phyloP scores from a whole-genome alignment of 2,888 invertebrate genomes.

The Tipula lateralis region DNA sequence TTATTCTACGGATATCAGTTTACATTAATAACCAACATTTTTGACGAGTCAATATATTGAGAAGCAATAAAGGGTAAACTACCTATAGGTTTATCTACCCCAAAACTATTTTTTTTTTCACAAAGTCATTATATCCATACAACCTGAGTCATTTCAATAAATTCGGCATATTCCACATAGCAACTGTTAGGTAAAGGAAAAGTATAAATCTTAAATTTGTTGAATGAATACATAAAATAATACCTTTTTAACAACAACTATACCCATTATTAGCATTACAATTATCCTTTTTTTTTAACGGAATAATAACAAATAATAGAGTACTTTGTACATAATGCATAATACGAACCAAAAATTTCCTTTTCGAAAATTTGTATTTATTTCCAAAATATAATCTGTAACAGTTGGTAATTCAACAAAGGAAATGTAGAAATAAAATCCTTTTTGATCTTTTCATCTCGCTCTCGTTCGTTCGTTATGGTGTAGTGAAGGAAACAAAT shows the following conservation, averaged over 20 bases:
- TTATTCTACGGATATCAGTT: neutral
- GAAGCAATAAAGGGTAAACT: neutral
- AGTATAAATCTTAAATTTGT: neutral
- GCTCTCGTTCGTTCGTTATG: neutral
- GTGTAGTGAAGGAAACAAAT: neutral
- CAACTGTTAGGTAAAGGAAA: neutral
- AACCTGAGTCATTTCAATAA: neutral
- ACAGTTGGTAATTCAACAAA: neutral
- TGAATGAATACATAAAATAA: neutral
- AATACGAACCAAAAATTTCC: neutral
- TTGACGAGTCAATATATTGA: neutral
- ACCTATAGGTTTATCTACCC: too few relatives aligned
- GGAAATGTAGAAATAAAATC: neutral
- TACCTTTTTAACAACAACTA: neutral
- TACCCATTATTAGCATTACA: neutral
- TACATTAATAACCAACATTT: neutral
- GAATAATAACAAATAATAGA: neutral
- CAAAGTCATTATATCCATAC: neutral
- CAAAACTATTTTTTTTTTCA: neutral
- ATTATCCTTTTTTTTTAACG: conserved; percentile 4
- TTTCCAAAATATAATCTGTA: neutral
- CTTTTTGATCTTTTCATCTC: neutral
- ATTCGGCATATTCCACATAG: neutral
- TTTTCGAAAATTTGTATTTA: neutral
- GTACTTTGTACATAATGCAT: neutral